Base-by-base conservation (phyloP, 2,113 vertebrate genomes). In the Zapornia atra region DNA sequence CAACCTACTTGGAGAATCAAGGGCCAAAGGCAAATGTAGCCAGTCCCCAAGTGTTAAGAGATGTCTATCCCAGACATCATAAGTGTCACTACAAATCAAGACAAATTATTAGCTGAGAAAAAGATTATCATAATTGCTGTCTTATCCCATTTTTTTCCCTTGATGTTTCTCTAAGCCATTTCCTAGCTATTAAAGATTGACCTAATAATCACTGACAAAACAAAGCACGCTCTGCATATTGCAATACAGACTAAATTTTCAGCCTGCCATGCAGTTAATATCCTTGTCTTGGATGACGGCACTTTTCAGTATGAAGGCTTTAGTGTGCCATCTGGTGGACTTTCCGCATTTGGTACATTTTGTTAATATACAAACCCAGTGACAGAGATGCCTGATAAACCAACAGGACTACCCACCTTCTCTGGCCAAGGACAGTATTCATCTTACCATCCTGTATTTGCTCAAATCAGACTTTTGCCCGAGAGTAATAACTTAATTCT, bases 281-380 rank as follows among this genome's bases (percentile, higher is more conserved):
- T 10, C 1, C 0, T n/a, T 57, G 53, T 40, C 75, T 13, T 22
- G 54, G 66, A 70, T 3, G 5, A 78, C 0, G 0, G 18, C 21
- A 63, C 21, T 86, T 65, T 25, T 34, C 51, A 1, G 0, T 80
- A 91, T 40, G 54, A 93, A 97, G 94, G 97, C 71, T 98, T 96
- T 94, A 16, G 86, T 79, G 77, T 96, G 97, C 97, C 98, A 97
- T 90, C 98, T 98, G 88, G 95, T 97, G 98, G 75, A 64, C 29
- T 44, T 73, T 70, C 87, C 88, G 94, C 91, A 92, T 38, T 73
- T 48, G 22, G 38, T 46, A 63, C 25, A 50, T 31, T 68, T 86
- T 42, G 7, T 16, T 78, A 22, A 66, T 10, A 15, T 24, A 69
- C 24, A 61, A 75, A 75, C 29, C 40, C 15, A 48, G 17, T 14